These are phyloP conservation scores for Ptychodera flava DNA, from an alignment of 35 echinoderm and acorn worm species.

Conservation along the genomic window DNA sequence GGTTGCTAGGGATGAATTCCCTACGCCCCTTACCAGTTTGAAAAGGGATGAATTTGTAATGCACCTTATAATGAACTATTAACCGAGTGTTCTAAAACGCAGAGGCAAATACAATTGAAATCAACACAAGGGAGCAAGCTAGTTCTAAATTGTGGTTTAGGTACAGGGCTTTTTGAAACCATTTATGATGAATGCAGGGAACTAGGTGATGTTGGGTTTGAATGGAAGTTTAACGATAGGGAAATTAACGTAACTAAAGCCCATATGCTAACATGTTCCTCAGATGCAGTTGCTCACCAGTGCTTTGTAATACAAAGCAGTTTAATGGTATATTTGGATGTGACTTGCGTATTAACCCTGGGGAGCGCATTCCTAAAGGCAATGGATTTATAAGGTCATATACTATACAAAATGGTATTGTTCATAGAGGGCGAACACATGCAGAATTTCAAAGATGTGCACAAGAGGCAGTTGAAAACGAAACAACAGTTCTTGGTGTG, in stretches of 20 bases:
- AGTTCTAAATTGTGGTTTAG: conserved; percentile 58
- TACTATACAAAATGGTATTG: neutral
- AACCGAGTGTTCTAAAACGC: conserved; percentile 23
- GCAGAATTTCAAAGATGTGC: neutral
- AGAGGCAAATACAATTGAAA: too few species aligned
- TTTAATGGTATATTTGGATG: conserved; percentile 38
- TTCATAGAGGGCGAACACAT: neutral
- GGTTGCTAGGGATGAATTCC: too few species aligned
- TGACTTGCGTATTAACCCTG: conserved; percentile 6
- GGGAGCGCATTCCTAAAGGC: neutral
- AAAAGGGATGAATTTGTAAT: conserved; percentile 15
- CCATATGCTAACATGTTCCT: neutral
- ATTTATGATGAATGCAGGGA: conserved; percentile 35
- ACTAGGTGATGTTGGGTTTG: conserved; percentile 25
- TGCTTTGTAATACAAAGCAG: conserved; percentile 19
- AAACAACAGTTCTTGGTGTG: conserved; percentile 4
- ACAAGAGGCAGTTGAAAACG: neutral
- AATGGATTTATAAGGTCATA: conserved; percentile 5
- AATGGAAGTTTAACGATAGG: conserved; percentile 12
- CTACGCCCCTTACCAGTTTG: too few species aligned
- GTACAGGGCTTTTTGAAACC: conserved; percentile 42
- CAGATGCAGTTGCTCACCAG: conserved; percentile 6
- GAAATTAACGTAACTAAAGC: neutral
- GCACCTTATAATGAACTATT: conserved; percentile 24
- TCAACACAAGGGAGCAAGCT: conserved; percentile 17